Base-by-base conservation (phyloP, 1,140 invertebrate genomes). In the Andrena cerasifolii region DNA sequence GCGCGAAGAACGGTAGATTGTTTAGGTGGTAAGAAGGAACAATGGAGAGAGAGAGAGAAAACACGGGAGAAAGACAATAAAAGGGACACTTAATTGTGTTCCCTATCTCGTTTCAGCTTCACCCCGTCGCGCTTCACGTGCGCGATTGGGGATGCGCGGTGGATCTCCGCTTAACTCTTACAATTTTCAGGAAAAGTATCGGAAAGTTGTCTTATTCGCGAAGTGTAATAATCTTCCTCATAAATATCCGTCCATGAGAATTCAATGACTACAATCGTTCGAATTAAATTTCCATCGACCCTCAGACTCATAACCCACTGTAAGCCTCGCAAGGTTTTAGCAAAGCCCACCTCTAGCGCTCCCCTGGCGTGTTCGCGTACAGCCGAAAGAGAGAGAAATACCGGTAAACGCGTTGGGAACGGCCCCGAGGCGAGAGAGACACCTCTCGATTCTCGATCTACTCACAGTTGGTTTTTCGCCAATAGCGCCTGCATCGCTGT, bases 401-500 rank as follows among this genome's bases (percentile, higher is more conserved):
- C 58, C 28, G 28, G 45, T 7, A 14, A 14, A 18, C 47, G 49
- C 40, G n/a, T n/a, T n/a, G n/a, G n/a, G 26, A 21, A 40, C 24
- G 28, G n/a, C 47, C 16, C 71, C 45, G 65, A 65, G 56, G 36
- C 33, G n/a, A 43, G 40, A 26, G 33, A 67, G 61, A 33, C 7
- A 56, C 63, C n/a, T n/a, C n/a, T n/a, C 59, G 47, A 72, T 78
- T 59, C 51, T 36, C 58, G 73, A 82, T 63, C 58, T 59, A 80
- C 88, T 92, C 80, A 92, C 90, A 89, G 85, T 74, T 68, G 86
- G 83, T 63, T 84, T 88, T 84, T 89, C 91, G 59, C 74, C 88
- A 65, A 92, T 85, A 31, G 87, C 84, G 79, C 89, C 91, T 24
- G 90, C 89, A 83, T 93, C 91, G 80, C 91, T 92, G 78, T 89